A percentile compares a stretch with the other conserved stretches of the same genome.
Conservation (phyloP, 2,113 vertebrate genomes). For the Aythya baeri region DNA sequence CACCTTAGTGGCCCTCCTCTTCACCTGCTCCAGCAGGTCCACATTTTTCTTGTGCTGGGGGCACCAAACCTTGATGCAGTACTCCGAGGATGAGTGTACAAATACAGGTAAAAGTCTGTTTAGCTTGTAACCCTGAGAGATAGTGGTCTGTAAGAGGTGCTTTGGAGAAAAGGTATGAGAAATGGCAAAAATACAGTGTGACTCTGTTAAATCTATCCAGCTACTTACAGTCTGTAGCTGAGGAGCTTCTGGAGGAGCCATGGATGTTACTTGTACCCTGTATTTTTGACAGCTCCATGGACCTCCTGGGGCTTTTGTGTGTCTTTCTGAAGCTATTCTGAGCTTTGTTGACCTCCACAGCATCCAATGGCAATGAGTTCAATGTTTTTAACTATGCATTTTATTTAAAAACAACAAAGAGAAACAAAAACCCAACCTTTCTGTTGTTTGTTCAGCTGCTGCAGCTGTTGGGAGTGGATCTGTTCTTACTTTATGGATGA, state of each 20-base stretch:
- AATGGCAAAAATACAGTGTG: background rate
- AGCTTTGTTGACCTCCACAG: background rate
- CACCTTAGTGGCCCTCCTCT: no score
- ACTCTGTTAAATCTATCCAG: background rate
- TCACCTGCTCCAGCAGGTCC: no score
- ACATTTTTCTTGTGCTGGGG: no score
- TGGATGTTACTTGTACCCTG: background rate
- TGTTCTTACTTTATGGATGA: background rate
- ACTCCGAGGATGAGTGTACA: background rate
- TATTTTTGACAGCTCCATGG: background rate
- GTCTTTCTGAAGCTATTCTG: background rate
- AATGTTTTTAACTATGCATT: background rate
- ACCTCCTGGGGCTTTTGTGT: background rate
- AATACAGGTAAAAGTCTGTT: background rate
- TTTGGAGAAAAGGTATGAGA: background rate
- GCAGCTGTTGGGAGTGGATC: background rate
- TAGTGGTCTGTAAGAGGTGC: background rate
- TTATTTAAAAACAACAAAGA: background rate
- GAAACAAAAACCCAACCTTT: background rate
- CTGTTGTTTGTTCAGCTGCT: slow-evolving; percentile 14
- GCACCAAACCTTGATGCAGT: no score
- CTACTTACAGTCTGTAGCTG: background rate
- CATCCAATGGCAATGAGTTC: background rate
- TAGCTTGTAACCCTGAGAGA: background rate
- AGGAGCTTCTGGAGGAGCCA: background rate